These are phyloP conservation scores for Hippocampus comes DNA, from an alignment of 2,113 vertebrate genomes.

Conservation along the genomic window DNA sequence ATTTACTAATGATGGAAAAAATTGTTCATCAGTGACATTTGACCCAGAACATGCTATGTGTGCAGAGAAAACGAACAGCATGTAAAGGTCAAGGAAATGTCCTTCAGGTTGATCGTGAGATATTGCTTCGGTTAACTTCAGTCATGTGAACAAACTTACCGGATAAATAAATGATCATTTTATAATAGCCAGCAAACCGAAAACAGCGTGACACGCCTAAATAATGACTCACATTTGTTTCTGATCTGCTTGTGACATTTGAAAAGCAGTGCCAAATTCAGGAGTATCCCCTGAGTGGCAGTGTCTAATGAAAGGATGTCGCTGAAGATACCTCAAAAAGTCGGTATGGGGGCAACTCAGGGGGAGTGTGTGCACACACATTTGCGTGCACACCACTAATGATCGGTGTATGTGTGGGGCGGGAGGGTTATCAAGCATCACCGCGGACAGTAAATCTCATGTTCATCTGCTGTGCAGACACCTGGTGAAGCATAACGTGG, in stretches of 20 bases:
- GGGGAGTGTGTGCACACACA: not conserved
- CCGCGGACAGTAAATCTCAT: not conserved
- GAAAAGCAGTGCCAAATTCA: slow-evolving; percentile 67
- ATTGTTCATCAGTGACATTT: too few relatives aligned
- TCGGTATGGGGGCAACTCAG: not conserved
- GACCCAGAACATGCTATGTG: not conserved
- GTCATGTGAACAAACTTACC: slow-evolving; percentile 9
- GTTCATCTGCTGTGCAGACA: not conserved
- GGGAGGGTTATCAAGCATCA: not conserved
- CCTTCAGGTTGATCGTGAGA: not conserved
- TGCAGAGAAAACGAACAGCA: not conserved
- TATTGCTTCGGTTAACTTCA: slow-evolving; percentile 1
- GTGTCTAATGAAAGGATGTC: slow-evolving; percentile 65
- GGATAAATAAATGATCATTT: slow-evolving; percentile 48
- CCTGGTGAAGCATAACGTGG: too few relatives aligned
- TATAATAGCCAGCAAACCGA: slow-evolving; percentile 19
- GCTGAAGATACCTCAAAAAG: slow-evolving; percentile 20
- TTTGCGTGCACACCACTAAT: not conserved
- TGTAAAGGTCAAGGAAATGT: not conserved
- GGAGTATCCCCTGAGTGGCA: slow-evolving; percentile 55
- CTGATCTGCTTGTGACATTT: slow-evolving; percentile 63
- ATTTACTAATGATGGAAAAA: too few relatives aligned
- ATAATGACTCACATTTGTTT: slow-evolving; percentile 55
- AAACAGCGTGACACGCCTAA: slow-evolving; percentile 31
- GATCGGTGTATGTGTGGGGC: not conserved